Evolutionary conservation across 2,113 vertebrate genomes (phyloP).

Genomic region (Strigops habroptila): DNA sequence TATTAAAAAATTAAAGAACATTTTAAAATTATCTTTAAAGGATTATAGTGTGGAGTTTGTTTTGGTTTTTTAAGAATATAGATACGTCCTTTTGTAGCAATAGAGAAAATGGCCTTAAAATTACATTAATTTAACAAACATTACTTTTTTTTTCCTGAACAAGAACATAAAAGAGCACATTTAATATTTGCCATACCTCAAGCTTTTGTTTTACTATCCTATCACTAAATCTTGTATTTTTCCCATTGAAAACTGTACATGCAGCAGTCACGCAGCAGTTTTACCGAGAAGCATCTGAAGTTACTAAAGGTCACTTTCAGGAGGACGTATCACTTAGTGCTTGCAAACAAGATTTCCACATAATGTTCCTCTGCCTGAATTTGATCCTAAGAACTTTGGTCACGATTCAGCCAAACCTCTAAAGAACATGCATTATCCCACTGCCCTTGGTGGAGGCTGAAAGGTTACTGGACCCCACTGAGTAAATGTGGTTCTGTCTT

Average conservation of each 20-base stretch:
- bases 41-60: neutral
- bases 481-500: neutral
- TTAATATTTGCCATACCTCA: neutral
- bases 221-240: neutral
- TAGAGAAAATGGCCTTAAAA: neutral
- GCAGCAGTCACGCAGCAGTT: neutral
- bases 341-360: constrained; percentile 13
- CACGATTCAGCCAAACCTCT: neutral
- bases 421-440: neutral
- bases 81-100: neutral
- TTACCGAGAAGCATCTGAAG: neutral
- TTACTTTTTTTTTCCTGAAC: neutral
- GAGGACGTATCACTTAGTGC: neutral
- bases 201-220: neutral
- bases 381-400: constrained; percentile 1
- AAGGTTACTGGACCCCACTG: neutral
- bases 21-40: neutral
- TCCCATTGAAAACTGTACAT: neutral
- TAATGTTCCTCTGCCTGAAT: neutral
- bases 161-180: neutral
- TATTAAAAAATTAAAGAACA: neutral
- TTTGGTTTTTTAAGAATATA: neutral
- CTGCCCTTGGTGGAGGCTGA: neutral
- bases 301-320: constrained; percentile 20
- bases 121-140: neutral